phyloP scores from a whole-genome alignment of 2,888 invertebrate species.

The Lithophane socia region DNA sequence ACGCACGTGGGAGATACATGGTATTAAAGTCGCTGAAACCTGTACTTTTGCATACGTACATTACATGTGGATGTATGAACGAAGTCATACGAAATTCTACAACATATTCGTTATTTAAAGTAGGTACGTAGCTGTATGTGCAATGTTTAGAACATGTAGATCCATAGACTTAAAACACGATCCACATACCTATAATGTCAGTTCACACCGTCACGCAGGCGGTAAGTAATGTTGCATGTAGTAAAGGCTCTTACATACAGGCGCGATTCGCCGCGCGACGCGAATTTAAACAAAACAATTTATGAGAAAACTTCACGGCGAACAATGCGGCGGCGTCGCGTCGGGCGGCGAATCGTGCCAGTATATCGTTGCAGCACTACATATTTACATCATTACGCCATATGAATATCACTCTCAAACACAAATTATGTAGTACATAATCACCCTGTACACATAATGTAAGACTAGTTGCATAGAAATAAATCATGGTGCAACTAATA shows the following conservation, averaged over 20 bases:
- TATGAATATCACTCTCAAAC: not conserved
- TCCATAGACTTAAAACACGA: not conserved
- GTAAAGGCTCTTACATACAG: no score
- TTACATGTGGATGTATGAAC: no score
- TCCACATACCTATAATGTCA: not conserved
- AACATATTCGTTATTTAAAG: not conserved
- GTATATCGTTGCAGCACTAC: not conserved
- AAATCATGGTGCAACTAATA: slow-evolving; percentile 25
- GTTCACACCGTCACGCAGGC: not conserved
- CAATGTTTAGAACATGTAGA: not conserved
- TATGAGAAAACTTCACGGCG: no score
- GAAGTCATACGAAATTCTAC: no score
- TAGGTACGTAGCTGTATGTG: not conserved
- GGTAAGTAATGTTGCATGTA: no score
- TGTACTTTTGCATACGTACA: not conserved
- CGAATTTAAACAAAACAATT: no score
- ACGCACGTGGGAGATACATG: not conserved
- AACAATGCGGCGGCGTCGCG: no score
- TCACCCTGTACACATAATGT: not conserved
- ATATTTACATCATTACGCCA: not conserved
- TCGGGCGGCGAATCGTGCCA: no score
- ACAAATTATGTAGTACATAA: slow-evolving; percentile 3
- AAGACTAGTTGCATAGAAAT: slow-evolving; percentile 13
- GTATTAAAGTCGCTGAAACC: not conserved
- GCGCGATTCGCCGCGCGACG: no score